Base-by-base conservation (phyloP, 2,113 vertebrate genomes). In the Xenopus laevis region DNA sequence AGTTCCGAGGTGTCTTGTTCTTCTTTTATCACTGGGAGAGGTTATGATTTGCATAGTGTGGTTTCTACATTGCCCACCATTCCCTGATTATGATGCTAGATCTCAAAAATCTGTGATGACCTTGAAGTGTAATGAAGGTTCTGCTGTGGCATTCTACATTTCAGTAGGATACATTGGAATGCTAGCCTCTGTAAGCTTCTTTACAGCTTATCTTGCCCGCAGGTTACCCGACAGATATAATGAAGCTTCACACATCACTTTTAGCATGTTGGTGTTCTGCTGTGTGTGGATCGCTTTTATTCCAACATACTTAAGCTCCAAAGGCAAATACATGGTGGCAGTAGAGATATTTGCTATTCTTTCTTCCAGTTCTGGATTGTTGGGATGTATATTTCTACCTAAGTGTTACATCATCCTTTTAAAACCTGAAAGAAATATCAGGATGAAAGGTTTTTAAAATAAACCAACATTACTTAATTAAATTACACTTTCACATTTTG, bases 341-440 rank as follows among this genome's bases (percentile, higher is more conserved):
- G 65, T 67, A 10, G 65, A 67, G 45, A 52, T 67, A 52, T 67
- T 67, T 67, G 65, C 65, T 27, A 67, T 67, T 16, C 18, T 67
- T 16, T 46, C 45, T 52, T 67, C 65, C 11, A 67, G 65, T 16
- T 18, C 21, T 23, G 65, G 65, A 4, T 8, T 67, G 12, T 4
- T 67, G 18, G 47, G 45, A 10, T 67, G 65, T 52, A 67, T 67
- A 67, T 67, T 67, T 52, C 1, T 67, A 7, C 46, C 65, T 2
- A 67, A 67, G 13, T 67, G 33, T 40, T 64, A 64, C 17, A 60
- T 60, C 15, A 21, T 60, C 7, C 7, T 21, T 21, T 11, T 60
- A 23, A 60, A 60, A 27, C 15, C 58, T 23, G 21, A 60, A 21
- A 18, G 5, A 18, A 58, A 18, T 11, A 18, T 17, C 9, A 58